Percentiles rank a stretch among this genome's conserved stretches.
These are phyloP conservation scores for Tinea pellionella DNA, from an alignment of 2,888 invertebrate genomes.

Conservation along the genomic window DNA sequence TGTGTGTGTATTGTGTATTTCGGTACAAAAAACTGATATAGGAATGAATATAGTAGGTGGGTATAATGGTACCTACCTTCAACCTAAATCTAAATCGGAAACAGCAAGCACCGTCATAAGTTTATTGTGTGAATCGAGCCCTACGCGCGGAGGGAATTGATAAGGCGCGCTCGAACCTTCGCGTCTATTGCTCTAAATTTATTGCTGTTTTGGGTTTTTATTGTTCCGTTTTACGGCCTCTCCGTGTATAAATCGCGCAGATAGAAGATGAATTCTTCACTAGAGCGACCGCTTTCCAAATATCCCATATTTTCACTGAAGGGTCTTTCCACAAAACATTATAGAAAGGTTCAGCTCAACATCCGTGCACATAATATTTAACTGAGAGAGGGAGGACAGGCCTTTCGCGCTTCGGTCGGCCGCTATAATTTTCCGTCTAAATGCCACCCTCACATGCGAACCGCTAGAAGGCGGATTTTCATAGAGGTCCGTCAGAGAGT, in stretches of 20 bases:
- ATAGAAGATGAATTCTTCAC: slow-evolving; percentile 65
- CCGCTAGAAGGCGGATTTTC: slow-evolving; percentile 40
- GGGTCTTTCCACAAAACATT: slow-evolving; percentile 29
- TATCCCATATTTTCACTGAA: slow-evolving; percentile 38
- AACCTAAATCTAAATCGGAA: slow-evolving; percentile 1
- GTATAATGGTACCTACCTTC: background rate
- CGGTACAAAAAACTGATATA: background rate
- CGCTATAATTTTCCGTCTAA: slow-evolving; percentile 25
- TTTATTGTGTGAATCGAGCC: slow-evolving; percentile 58
- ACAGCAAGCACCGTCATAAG: slow-evolving; percentile 45
- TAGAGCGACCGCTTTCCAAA: slow-evolving; percentile 56
- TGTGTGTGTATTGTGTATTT: background rate
- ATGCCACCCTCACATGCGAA: slow-evolving; percentile 29
- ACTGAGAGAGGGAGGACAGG: slow-evolving; percentile 13
- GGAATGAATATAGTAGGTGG: background rate
- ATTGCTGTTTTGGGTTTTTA: slow-evolving; percentile 72
- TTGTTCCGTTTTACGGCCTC: slow-evolving; percentile 71
- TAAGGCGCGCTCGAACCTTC: slow-evolving; percentile 67
- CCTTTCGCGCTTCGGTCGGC: slow-evolving; percentile 16
- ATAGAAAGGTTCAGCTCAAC: slow-evolving; percentile 19
- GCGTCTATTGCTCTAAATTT: slow-evolving; percentile 70
- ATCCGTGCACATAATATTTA: slow-evolving; percentile 15
- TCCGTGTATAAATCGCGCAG: slow-evolving; percentile 66
- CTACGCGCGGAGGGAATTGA: slow-evolving; percentile 65
- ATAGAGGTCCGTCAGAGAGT: slow-evolving; percentile 47